Evolutionary conservation across 2,113 vertebrate genomes (phyloP), one percentile per base, ranked within the genome.

Genomic region (Martes martes): DNA sequence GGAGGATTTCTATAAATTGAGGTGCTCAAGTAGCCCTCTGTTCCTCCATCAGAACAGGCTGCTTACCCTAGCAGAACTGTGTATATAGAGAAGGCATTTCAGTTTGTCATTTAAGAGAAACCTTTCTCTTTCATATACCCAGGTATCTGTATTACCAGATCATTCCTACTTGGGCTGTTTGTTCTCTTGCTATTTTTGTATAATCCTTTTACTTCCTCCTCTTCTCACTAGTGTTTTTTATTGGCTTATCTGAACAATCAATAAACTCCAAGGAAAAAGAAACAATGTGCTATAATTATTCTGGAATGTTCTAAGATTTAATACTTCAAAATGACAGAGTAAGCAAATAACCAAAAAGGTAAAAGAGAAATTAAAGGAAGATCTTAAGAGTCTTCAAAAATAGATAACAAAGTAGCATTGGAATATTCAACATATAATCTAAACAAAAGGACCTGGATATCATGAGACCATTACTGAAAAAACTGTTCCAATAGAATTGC

Each of bases 281-380:
- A 33, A 95, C 28, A 78, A 67, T 18, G n/a, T 39, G 45, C 74
- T 23, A 57, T 69, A 97, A 89, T 91, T 93, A 92, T 73, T 86
- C n/a, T 89, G 6, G 42, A 55, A 79, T 85, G 28, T 45, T 86
- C 19, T 57, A 81, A 92, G 73, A 80, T 84, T 93, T 84, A 88
- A 69, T 63, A 92, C 15, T 86, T 97, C 23, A 89, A 96, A 95
- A 89, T 67, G 15, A 82, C 11, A 93, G 16, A 95, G 67, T 82
- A 80, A 95, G 61, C 28, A 95, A 94, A 78, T 52, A 94, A 82
- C 16, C 47, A 65, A 87, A 96, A 74, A 73, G 10, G 67, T 42
- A 80, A 21, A 89, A 81, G 84, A 78, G 4, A 71, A 50, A 76
- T 59, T 87, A 83, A 6, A 74, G 19, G 57, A 81, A 79, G 28